A percentile compares a stretch with the other conserved stretches of the same genome.
Evolutionary conservation across 2,113 vertebrate genomes (phyloP).

Genomic region (Proteles cristata): DNA sequence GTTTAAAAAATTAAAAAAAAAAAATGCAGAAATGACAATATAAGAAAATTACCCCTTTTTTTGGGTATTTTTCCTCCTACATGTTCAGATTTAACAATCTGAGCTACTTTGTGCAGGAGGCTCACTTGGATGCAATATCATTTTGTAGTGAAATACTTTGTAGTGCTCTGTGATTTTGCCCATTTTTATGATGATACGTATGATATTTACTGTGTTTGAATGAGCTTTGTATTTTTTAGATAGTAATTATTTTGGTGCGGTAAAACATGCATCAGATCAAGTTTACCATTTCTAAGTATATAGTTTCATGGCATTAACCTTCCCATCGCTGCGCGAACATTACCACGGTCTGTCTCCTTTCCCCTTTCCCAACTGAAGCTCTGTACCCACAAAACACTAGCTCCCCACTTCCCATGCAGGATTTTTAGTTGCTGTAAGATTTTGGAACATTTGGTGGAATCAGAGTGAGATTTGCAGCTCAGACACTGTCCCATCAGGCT

Average conservation of each 20-base stretch:
- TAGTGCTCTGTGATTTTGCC: not conserved
- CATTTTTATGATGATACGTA: not conserved
- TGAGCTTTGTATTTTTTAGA: not conserved
- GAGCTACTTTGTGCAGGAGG: not conserved
- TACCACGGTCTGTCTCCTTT: too few species aligned
- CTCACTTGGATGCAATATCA: too few species aligned
- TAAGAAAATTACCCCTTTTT: not conserved
- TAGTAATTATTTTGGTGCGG: not conserved
- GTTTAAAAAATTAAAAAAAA: too few species aligned
- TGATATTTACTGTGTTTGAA: not conserved
- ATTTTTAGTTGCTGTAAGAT: not conserved
- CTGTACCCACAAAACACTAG: rapidly evolving
- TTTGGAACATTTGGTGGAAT: not conserved
- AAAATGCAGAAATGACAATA: not conserved
- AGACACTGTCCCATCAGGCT: rapidly evolving
- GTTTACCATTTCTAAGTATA: not conserved
- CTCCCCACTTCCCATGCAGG: too few species aligned
- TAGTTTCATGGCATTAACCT: rapidly evolving
- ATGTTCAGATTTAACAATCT: not conserved
- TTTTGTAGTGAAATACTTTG: not conserved
- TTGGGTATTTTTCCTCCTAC: not conserved
- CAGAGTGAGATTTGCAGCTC: not conserved
- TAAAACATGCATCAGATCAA: not conserved
- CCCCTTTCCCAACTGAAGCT: not conserved
- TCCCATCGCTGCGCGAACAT: rapidly evolving